Evolutionary conservation across 2,888 invertebrate species (phyloP), one percentile per base, ranked within the genome.

Genomic region (Operophtera brumata): DNA sequence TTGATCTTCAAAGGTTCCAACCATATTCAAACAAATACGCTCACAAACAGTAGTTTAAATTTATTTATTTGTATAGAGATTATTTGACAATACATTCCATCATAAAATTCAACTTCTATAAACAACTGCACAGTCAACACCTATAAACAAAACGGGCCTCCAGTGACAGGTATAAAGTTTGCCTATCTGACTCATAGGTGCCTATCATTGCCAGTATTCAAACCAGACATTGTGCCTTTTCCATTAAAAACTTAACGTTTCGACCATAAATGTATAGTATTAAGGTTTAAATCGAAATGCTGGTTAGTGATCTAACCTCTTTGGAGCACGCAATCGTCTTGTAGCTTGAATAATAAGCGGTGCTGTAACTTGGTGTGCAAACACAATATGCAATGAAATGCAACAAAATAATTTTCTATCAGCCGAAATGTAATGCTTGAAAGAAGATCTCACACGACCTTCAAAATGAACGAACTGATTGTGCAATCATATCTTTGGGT

Each of bases 341-440:
- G 77, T 75, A 68, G 78, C 79, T 78, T 77, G 84, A 84, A 86
- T 85, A 83, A 82, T 82, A 69, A 69, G 57, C 66, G 66, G 71
- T 84, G 78, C 77, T 73, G 84, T 80, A 81, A 86, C 75, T 71
- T 70, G 73, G 74, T 78, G 77, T 84, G 80, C 82, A 76, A 84
- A 83, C 77, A 71, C 71, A 73, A 70, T 74, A 69, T 65, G 66
- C 66, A 71, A 71, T 66, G 65, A 72, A 66, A 59, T 66, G 67
- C 51, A 54, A 53, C 36, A 30, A 50, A 44, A 46, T 50, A 43
- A 41, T 46, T 53, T 30, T 53, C 32, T 35, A 25, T 37, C 42
- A 30, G 12, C n/a, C 32, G 36, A 53, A 42, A 9, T 28, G 36
- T 42, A 20, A 20, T 20, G 20, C 4, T 20, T 3, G 20, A 20